Evolutionary conservation across 1,140 invertebrate genomes (phyloP), one percentile per base, ranked within the genome.

Genomic region (Calephelis nemesis): DNA sequence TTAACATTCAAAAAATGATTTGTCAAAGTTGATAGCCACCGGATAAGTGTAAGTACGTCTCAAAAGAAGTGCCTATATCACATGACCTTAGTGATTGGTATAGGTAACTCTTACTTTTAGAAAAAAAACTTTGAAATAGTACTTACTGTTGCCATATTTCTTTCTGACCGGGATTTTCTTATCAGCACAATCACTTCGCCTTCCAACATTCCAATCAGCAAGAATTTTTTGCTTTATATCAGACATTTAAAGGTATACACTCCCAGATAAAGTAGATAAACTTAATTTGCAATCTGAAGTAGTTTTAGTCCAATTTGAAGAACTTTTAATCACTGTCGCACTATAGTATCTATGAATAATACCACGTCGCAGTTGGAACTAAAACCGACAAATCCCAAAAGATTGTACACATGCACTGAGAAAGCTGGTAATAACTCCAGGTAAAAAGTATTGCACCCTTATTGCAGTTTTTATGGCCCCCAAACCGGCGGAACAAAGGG

Each of bases 381-480:
- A 60, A 39, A 62, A 13, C 67, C 69, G 64, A 72, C 70, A 52
- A 65, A 42, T 70, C 64, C 60, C 11, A 49, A 68, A 65, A 66
- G 58, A 67, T 63, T 65, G 65, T 52, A 78, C 67, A 49, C 64
- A 64, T 30, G 10, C 19, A 79, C 74, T 79, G 54, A 10, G 54
- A 11, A 15, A 58, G 30, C 10, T 58, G 30, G 15, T 30, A 30
- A 58, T 39, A 58, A 11, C 54, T 39, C 54, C 87, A 90, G 87
- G 85, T 90, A 90, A 87, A 87, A 85, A 77, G 74, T 78, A 88
- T 88, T 90, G 80, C 81, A 83, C 87, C 87, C 87, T 84, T 82
- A 83, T 74, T 86, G 78, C 76, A 81, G 70, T 84, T 81, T 82
- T 81, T 82, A 50, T 71, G 79, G 69, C 78, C 86, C 80, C 80